Evolutionary conservation across 2,888 invertebrate species (phyloP).

Genomic region (Drosophila antonietae): DNA sequence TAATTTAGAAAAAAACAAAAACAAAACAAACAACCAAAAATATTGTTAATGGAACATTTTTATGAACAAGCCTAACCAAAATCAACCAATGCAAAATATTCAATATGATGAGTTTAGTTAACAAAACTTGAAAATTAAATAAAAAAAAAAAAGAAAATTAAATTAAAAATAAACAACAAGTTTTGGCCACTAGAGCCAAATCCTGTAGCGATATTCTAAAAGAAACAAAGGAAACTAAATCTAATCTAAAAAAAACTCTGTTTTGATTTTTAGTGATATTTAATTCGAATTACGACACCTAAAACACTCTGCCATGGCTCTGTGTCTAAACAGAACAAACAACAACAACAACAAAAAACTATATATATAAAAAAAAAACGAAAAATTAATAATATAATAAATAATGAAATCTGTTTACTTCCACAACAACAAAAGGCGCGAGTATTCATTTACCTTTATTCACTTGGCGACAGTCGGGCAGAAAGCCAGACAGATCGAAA

Average conservation of each 20-base stretch:
- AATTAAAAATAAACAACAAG: constrained; percentile 31
- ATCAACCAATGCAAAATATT: constrained; percentile 43
- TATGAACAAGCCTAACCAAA: constrained; percentile 12
- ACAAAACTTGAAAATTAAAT: constrained; percentile 37
- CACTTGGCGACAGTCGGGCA: constrained; percentile 25
- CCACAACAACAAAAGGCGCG: constrained; percentile 60
- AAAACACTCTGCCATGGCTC: constrained; percentile 69
- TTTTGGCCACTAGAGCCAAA: constrained; percentile 61
- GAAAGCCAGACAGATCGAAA: constrained; percentile 37
- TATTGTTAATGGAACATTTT: constrained; percentile 5
- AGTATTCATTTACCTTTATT: constrained; percentile 10
- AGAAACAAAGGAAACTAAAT: constrained; percentile 47
- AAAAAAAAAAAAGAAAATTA: constrained; percentile 1
- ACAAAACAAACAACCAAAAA: background rate
- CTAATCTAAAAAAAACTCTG: constrained; percentile 43
- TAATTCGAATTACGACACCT: constrained; percentile 60
- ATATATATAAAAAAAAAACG: constrained; percentile 16
- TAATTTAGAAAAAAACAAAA: constrained; percentile 27
- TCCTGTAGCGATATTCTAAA: constrained; percentile 75
- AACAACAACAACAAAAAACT: constrained; percentile 33
- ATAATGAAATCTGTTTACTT: constrained; percentile 80
- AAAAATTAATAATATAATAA: constrained; percentile 68
- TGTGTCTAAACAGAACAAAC: constrained; percentile 49
- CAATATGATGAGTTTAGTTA: constrained; percentile 52
- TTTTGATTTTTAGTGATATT: constrained; percentile 74